Percentiles rank a stretch among this genome's conserved stretches.
Conservation (phyloP, 2,797 vertebrate species). For the Buceros bicornis region DNA sequence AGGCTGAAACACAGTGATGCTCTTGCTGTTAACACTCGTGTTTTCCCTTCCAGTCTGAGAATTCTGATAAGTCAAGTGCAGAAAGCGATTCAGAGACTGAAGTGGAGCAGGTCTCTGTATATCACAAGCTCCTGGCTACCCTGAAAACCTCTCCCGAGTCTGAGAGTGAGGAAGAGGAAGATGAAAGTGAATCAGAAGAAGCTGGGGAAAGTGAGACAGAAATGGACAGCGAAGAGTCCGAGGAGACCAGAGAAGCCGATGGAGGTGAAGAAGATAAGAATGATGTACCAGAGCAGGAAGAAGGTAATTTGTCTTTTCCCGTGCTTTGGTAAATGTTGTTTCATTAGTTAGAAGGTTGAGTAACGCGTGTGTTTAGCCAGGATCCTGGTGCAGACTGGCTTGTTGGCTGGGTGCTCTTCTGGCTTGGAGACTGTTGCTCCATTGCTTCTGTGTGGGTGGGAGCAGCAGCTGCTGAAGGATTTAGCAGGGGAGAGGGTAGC, state of each 20-base stretch:
- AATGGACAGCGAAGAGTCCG: not conserved
- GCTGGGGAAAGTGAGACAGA: constrained; percentile 46
- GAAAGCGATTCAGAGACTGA: constrained; percentile 84
- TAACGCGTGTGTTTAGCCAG: not conserved
- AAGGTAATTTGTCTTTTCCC: constrained; percentile 40
- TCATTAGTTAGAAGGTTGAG: not conserved
- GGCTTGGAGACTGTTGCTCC: not conserved
- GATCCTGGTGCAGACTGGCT: not conserved
- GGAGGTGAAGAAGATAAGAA: constrained; percentile 2
- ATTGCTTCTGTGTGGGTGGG: not conserved
- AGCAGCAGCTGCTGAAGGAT: constrained; percentile 35
- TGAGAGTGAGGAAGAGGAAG: constrained; percentile 80
- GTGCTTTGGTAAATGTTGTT: not conserved
- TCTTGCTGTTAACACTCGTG: not conserved
- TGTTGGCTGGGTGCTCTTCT: not conserved
- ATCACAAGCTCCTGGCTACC: constrained; percentile 90
- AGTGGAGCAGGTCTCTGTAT: constrained; percentile 85
- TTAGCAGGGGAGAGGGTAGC: constrained; percentile 3
- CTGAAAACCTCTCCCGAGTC: constrained; percentile 78
- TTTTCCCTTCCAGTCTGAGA: constrained; percentile 80
- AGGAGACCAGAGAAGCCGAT: not conserved
- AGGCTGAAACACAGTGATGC: not conserved
- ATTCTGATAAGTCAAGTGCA: constrained; percentile 81
- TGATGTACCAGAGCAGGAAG: not conserved
- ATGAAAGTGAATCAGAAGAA: constrained; percentile 82